Percentiles rank a stretch among this genome's conserved stretches.
These are phyloP conservation scores for Gibbula magus DNA, from an alignment of 2,888 invertebrate species.

Conservation along the genomic window DNA sequence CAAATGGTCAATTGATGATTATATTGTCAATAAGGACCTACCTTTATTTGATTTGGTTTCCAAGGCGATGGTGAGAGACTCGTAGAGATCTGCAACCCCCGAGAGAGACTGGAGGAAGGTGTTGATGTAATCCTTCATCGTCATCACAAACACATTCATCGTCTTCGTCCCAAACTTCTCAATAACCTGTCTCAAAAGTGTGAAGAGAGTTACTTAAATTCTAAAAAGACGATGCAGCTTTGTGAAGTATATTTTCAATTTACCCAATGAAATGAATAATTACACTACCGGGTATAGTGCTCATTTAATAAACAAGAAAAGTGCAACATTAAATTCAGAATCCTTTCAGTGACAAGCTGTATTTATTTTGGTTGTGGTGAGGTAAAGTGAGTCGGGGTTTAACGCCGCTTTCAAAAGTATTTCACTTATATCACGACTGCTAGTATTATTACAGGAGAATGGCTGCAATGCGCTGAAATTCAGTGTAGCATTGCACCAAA, in stretches of 20 bases:
- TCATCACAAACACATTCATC: conserved; percentile 65
- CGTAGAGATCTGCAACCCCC: conserved; percentile 60
- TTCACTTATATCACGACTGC: too few species aligned
- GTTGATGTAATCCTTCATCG: conserved; percentile 65
- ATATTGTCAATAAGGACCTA: neutral
- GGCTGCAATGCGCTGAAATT: too few species aligned
- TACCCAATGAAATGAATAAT: neutral
- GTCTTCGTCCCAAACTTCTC: conserved; percentile 52
- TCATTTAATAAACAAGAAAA: neutral
- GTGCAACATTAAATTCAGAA: too few species aligned
- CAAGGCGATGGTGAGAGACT: conserved; percentile 56
- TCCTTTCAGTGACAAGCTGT: too few species aligned
- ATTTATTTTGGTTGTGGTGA: too few species aligned
- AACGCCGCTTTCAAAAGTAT: too few species aligned
- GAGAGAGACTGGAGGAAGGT: conserved; percentile 64
- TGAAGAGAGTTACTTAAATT: neutral
- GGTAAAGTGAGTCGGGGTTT: too few species aligned
- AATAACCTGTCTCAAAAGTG: conserved; percentile 44
- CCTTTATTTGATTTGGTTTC: conserved; percentile 28
- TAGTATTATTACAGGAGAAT: too few species aligned
- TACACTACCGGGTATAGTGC: too few species aligned
- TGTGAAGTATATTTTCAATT: neutral
- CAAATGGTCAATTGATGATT: too few species aligned
- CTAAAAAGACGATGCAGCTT: neutral
- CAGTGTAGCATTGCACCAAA: too few species aligned